These are phyloP conservation scores for Corvus hawaiiensis DNA, from an alignment of 2,113 vertebrate species.

Conservation along the genomic window DNA sequence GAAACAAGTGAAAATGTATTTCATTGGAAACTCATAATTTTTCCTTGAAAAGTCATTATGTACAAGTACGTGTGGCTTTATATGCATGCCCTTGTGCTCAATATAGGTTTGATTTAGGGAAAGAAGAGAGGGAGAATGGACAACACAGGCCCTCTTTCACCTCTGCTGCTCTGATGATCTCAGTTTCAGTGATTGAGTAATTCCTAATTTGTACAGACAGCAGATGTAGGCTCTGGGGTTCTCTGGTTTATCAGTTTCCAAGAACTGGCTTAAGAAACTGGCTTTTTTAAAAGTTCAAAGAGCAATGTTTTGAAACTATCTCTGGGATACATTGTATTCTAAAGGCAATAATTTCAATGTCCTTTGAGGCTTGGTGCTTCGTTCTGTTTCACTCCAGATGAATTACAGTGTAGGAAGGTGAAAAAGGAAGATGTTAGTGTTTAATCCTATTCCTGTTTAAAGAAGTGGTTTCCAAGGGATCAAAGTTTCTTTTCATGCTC, in stretches of 20 bases:
- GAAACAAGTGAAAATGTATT: not conserved
- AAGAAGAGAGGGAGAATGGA: not conserved
- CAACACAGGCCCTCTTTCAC: not conserved
- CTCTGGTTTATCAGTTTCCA: constrained; percentile 19
- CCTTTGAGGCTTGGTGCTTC: not conserved
- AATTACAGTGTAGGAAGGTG: not conserved
- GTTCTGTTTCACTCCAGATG: not conserved
- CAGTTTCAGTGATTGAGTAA: not conserved
- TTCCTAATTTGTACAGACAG: not conserved
- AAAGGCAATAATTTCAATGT: not conserved
- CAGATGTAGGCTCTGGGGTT: not conserved
- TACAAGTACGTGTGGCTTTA: not conserved
- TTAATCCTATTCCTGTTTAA: not conserved
- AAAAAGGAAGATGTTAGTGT: not conserved
- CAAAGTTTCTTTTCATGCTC: not conserved
- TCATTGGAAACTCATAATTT: not conserved
- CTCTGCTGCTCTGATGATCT: not conserved
- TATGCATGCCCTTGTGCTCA: not conserved
- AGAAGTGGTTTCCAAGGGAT: not conserved
- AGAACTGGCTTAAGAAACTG: not conserved
- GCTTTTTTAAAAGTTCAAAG: not conserved
- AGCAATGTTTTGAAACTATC: not conserved
- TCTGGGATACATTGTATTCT: not conserved
- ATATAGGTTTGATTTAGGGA: not conserved
- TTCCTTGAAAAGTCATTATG: not conserved